These are phyloP conservation scores for Aphelenchoides besseyi DNA, from an alignment of 1,140 invertebrate genomes.

Conservation along the genomic window DNA sequence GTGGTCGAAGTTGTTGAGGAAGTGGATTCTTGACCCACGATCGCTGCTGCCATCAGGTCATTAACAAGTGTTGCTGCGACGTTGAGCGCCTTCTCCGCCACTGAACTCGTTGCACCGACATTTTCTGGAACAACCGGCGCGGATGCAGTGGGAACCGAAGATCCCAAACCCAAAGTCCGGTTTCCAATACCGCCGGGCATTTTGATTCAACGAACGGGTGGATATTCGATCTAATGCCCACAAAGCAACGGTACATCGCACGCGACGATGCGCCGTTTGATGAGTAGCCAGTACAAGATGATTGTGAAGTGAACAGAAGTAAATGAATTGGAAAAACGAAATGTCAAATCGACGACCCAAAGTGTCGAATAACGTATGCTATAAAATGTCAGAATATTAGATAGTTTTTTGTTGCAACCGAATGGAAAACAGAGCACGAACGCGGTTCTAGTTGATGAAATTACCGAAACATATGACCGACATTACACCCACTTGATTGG, in stretches of 20 bases:
- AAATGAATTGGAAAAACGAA: not conserved
- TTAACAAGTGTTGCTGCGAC: constrained; percentile 1
- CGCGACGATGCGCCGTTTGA: not conserved
- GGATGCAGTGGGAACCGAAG: not conserved
- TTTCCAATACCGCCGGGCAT: not conserved
- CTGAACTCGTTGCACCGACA: not conserved
- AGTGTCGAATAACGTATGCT: too few relatives aligned
- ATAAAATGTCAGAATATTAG: too few relatives aligned
- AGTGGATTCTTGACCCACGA: not conserved
- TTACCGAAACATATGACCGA: too few relatives aligned
- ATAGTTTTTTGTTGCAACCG: too few relatives aligned
- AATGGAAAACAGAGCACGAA: too few relatives aligned
- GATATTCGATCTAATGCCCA: not conserved
- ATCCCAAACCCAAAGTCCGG: not conserved
- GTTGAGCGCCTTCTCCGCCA: not conserved
- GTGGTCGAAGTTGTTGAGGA: not conserved
- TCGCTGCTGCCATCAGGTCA: not conserved
- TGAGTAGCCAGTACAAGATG: too few relatives aligned
- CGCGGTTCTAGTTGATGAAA: too few relatives aligned
- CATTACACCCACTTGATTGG: too few relatives aligned
- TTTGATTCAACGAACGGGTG: not conserved
- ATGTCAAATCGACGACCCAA: too few relatives aligned
- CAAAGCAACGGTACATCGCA: not conserved
- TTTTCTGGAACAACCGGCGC: not conserved
- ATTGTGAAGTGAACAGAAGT: not conserved